Percentiles rank a stretch among this genome's conserved stretches.
These are phyloP conservation scores for Grantiella picta DNA, from an alignment of 2,113 vertebrate genomes.

Conservation along the genomic window DNA sequence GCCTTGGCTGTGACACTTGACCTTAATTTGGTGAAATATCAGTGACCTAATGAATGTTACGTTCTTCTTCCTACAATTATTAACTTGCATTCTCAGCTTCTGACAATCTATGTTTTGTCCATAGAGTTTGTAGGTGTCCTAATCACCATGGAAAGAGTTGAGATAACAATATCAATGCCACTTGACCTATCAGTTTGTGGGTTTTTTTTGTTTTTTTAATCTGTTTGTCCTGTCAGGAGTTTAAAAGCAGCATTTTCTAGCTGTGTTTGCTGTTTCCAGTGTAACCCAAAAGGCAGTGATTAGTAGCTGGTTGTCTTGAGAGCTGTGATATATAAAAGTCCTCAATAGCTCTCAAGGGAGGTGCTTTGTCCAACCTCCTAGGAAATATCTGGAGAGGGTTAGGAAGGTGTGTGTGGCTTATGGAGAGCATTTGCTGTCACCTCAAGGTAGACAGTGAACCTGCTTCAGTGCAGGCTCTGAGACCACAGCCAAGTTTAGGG, in stretches of 20 bases:
- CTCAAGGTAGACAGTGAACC: neutral
- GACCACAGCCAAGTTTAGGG: neutral
- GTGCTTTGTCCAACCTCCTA: neutral
- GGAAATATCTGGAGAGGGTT: neutral
- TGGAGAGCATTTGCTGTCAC: neutral
- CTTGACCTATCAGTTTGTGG: neutral
- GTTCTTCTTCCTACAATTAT: neutral
- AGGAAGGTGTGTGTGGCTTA: neutral
- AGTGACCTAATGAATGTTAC: neutral
- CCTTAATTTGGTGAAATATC: neutral
- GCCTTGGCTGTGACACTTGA: neutral
- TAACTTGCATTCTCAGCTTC: neutral
- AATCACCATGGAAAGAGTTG: neutral
- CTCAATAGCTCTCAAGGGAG: neutral
- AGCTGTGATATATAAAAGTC: neutral
- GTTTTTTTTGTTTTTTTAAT: neutral
- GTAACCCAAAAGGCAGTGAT: neutral
- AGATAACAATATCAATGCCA: neutral
- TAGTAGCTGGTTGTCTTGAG: neutral
- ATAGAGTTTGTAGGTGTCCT: neutral
- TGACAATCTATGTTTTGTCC: neutral
- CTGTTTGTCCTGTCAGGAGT: neutral
- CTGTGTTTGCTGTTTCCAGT: neutral
- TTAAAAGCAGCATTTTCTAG: neutral
- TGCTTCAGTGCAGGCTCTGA: neutral